These are phyloP conservation scores for Eciton burchellii DNA, from an alignment of 1,140 invertebrate genomes.

Conservation along the genomic window DNA sequence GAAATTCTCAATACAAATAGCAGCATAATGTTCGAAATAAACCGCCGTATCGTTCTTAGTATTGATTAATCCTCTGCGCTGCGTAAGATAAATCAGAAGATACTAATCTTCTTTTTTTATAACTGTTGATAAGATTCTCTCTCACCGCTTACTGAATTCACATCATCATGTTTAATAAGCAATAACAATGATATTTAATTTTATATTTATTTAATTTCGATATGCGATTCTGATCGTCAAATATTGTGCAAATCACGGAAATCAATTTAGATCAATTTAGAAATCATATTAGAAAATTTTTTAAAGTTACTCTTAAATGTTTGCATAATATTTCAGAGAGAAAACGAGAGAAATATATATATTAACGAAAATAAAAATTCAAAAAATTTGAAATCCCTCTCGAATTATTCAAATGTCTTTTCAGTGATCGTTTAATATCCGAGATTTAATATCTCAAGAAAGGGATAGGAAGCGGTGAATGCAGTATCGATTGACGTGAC, in stretches of 20 bases:
- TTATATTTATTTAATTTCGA: neutral
- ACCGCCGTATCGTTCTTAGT: neutral
- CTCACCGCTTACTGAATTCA: constrained; percentile 1
- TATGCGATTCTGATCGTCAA: neutral
- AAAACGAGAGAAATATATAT: neutral
- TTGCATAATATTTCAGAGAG: neutral
- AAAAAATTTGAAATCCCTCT: neutral
- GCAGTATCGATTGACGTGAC: constrained; percentile 13
- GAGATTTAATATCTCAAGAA: too few relatives aligned
- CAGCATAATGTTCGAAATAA: constrained; percentile 6
- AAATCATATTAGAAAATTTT: neutral
- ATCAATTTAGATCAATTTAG: neutral
- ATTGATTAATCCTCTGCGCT: constrained; percentile 22
- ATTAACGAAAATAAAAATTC: too few relatives aligned
- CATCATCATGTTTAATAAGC: constrained; percentile 22
- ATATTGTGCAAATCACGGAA: constrained; percentile 7
- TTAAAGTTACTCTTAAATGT: neutral
- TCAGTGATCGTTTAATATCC: neutral
- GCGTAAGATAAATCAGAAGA: constrained; percentile 16
- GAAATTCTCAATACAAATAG: neutral
- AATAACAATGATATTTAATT: constrained; percentile 13
- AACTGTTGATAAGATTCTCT: neutral
- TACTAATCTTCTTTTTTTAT: neutral
- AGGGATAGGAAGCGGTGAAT: neutral
- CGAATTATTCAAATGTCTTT: neutral